Evolutionary conservation across 2,888 invertebrate species (phyloP).

Genomic region (Athalia circularis): DNA sequence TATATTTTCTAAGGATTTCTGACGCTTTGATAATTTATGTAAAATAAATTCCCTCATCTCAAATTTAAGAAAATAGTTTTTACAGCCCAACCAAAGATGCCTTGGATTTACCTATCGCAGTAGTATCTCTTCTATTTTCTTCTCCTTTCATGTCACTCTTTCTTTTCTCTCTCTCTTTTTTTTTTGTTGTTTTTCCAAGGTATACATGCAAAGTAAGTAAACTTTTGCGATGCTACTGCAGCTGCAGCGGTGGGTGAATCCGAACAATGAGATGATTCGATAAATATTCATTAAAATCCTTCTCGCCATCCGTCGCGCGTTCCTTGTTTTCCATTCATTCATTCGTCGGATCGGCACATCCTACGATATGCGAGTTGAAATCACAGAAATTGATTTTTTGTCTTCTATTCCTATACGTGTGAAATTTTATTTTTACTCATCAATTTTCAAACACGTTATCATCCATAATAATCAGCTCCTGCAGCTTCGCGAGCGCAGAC

Average conservation of each 20-base stretch:
- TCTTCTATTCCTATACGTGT: neutral
- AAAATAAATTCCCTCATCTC: constrained; percentile 9
- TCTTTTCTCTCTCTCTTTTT: no score
- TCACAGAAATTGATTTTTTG: neutral
- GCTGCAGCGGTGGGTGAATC: constrained; percentile 38
- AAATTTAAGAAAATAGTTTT: neutral
- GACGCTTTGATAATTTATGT: neutral
- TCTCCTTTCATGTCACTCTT: no score
- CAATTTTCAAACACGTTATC: no score
- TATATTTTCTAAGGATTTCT: no score
- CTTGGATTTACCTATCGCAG: no score
- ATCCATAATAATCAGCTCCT: neutral
- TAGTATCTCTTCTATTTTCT: no score
- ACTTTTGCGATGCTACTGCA: neutral
- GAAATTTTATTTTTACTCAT: no score
- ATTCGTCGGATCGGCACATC: neutral
- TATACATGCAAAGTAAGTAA: neutral
- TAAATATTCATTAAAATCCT: constrained; percentile 62
- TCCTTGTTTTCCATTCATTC: neutral
- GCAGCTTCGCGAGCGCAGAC: neutral
- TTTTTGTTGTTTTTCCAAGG: neutral
- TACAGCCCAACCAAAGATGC: no score
- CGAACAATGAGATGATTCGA: constrained; percentile 53
- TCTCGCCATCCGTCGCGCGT: neutral
- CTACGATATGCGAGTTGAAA: neutral